Evolutionary conservation across 2,888 invertebrate species (phyloP).

Genomic region (Nowickia ferox): DNA sequence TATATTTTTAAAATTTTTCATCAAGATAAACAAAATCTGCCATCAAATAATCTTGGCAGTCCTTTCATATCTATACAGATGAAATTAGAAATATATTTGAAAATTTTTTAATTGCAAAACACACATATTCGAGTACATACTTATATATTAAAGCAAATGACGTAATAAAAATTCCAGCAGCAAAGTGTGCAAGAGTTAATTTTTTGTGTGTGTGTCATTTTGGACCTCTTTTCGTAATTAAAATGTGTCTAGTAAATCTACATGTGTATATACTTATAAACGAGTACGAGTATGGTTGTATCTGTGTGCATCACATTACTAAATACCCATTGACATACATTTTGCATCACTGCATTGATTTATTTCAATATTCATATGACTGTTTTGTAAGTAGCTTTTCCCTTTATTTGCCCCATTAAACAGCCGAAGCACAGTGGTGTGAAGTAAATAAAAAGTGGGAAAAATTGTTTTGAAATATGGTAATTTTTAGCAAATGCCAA

Average conservation of each 20-base stretch:
- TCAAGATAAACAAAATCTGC: too few relatives aligned
- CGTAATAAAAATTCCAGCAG: not conserved
- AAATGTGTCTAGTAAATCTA: not conserved
- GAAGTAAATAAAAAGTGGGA: too few relatives aligned
- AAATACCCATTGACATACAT: slow-evolving; percentile 39
- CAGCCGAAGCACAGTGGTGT: not conserved
- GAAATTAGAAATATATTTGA: too few relatives aligned
- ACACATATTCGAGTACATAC: not conserved
- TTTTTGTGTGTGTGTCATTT: not conserved
- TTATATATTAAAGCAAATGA: not conserved
- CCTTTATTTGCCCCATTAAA: not conserved
- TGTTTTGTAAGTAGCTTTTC: not conserved
- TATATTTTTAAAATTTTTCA: too few relatives aligned
- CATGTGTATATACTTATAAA: not conserved
- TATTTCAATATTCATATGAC: slow-evolving; percentile 14
- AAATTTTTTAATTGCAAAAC: not conserved
- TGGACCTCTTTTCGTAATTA: not conserved
- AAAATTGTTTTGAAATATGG: too few relatives aligned
- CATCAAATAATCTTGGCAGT: too few relatives aligned
- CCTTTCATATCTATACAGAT: too few relatives aligned
- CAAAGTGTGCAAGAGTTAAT: not conserved
- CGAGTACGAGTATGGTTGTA: too few relatives aligned
- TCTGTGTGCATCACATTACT: not conserved
- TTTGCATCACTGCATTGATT: slow-evolving; percentile 33
- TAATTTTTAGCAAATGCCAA: too few relatives aligned